These are phyloP conservation scores for Stomorhina lunata DNA, from an alignment of 2,888 invertebrate species.

Conservation along the genomic window DNA sequence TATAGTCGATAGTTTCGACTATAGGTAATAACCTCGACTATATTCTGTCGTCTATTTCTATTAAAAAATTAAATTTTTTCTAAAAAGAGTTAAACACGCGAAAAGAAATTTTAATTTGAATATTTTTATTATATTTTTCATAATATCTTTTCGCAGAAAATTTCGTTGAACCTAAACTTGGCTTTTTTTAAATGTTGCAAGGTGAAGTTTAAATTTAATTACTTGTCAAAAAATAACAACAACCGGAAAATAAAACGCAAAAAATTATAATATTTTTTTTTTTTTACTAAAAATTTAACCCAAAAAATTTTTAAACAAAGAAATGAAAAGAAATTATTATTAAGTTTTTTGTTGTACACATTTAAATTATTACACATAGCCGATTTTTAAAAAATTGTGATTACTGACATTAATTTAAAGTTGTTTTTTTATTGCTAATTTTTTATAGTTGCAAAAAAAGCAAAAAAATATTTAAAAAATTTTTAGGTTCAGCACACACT, in stretches of 20 bases:
- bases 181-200: slow-evolving; percentile 54
- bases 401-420: background rate
- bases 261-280: too few relatives aligned
- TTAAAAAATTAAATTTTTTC: too few relatives aligned
- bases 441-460: slow-evolving; percentile 30
- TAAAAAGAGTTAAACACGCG: too few relatives aligned
- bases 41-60: too few relatives aligned
- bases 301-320: background rate
- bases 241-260: slow-evolving; percentile 31
- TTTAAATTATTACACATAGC: slow-evolving; percentile 1
- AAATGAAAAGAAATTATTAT: background rate
- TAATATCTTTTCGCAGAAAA: background rate
- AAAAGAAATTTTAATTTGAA: background rate
- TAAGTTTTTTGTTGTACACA: too few relatives aligned
- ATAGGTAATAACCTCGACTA: too few relatives aligned
- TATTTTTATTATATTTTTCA: background rate
- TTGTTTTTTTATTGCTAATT: background rate
- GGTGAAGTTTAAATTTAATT: slow-evolving; percentile 66
- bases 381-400: background rate
- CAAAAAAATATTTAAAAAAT: slow-evolving; percentile 32
- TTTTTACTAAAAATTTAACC: slow-evolving; percentile 7
- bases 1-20: too few relatives aligned
- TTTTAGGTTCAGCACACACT: background rate
- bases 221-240: slow-evolving; percentile 4
- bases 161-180: slow-evolving; percentile 28